Percentiles rank a stretch among this genome's conserved stretches.
phyloP scores from a whole-genome alignment of 1,140 invertebrate species.

The Conus betulinus region DNA sequence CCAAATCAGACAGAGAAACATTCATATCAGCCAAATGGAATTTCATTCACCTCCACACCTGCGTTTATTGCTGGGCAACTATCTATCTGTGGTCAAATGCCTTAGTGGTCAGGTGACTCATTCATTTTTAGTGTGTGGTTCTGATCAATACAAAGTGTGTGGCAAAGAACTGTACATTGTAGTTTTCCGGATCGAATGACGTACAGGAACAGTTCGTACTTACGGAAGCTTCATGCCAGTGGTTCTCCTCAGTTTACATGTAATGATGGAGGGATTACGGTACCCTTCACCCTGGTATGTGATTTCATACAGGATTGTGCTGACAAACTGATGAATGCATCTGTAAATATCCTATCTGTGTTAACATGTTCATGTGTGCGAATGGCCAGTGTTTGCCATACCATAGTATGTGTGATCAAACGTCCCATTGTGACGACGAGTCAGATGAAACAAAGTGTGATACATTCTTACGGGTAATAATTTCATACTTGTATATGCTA shows the following conservation, averaged over 20 bases:
- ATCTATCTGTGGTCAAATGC: neutral
- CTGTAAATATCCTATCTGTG: neutral
- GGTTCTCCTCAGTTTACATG: neutral
- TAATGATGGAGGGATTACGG: neutral
- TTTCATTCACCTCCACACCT: too few relatives aligned
- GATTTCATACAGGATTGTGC: slow-evolving; percentile 10
- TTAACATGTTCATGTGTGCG: neutral
- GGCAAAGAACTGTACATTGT: neutral
- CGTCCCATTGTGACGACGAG: neutral
- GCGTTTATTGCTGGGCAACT: too few relatives aligned
- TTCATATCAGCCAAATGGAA: too few relatives aligned
- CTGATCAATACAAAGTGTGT: neutral
- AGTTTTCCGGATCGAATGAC: neutral
- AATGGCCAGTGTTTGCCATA: slow-evolving; percentile 13
- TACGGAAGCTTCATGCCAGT: too few relatives aligned
- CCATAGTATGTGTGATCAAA: neutral
- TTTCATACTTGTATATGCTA: neutral
- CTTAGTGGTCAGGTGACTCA: slow-evolving; percentile 14
- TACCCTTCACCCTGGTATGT: slow-evolving; percentile 1
- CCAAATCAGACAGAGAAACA: too few relatives aligned
- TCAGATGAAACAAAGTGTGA: slow-evolving; percentile 10
- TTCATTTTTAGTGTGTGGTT: slow-evolving; percentile 9
- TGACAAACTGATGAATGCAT: neutral
- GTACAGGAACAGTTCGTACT: neutral
- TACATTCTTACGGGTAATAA: too few relatives aligned